These are phyloP conservation scores for Trilocha varians DNA, from an alignment of 2,888 invertebrate genomes.

Conservation along the genomic window DNA sequence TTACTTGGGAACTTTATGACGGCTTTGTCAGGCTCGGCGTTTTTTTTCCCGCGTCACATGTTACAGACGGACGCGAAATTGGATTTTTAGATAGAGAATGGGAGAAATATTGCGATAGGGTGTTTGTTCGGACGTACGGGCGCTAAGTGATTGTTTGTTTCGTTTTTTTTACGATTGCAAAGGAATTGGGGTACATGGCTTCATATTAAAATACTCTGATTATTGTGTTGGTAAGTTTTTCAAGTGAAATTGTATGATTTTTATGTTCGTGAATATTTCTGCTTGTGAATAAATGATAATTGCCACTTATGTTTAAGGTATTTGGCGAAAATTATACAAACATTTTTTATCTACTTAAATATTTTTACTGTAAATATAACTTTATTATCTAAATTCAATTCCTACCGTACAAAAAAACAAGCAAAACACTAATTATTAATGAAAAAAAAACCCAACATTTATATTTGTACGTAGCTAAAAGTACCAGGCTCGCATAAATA, in stretches of 20 bases:
- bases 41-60: conserved; percentile 61
- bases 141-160: conserved; percentile 18
- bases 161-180: conserved; percentile 1
- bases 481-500: conserved; percentile 47
- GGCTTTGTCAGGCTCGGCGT: conserved; percentile 47
- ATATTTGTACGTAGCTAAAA: conserved; percentile 17
- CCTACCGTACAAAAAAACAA: neutral
- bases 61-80: conserved; percentile 63
- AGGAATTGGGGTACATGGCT: too few species aligned
- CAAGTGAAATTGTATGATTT: too few species aligned
- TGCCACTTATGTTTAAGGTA: too few species aligned
- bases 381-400: neutral
- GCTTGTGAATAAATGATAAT: too few species aligned
- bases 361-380: too few species aligned
- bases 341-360: too few species aligned
- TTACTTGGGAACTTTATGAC: conserved; percentile 63
- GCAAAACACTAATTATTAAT: neutral
- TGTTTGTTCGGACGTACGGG: conserved; percentile 11
- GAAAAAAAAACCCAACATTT: neutral
- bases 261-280: too few species aligned
- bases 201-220: neutral
- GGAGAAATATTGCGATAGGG: conserved; percentile 26
- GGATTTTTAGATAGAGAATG: conserved; percentile 55
- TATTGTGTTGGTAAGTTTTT: too few species aligned
- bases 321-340: too few species aligned